Percentiles rank a stretch among this genome's conserved stretches.
phyloP scores from a whole-genome alignment of 2,888 invertebrate genomes.

The Cataglyphis rosenhaueri region DNA sequence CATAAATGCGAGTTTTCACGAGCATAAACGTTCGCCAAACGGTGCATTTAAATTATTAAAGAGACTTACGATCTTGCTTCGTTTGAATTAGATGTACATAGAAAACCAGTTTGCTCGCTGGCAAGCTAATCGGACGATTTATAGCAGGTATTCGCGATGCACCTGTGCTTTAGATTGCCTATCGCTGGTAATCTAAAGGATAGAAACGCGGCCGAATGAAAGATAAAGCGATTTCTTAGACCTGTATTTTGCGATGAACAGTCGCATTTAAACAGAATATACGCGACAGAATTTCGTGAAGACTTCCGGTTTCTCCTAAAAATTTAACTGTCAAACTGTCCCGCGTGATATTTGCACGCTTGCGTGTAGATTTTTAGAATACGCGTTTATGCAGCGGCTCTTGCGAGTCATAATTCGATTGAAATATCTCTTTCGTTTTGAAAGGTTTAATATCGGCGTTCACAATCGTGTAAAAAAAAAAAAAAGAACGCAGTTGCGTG shows the following conservation, averaged over 20 bases:
- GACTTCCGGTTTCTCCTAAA: background rate
- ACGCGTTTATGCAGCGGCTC: slow-evolving; percentile 40
- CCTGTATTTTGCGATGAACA: slow-evolving; percentile 34
- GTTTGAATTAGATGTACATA: slow-evolving; percentile 58
- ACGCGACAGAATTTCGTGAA: slow-evolving; percentile 56
- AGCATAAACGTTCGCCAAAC: slow-evolving; percentile 59
- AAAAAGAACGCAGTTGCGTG: slow-evolving; percentile 20
- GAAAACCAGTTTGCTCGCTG: slow-evolving; percentile 67
- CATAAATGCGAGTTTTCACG: slow-evolving; percentile 35
- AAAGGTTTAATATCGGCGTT: slow-evolving; percentile 34
- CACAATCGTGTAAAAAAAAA: slow-evolving; percentile 13
- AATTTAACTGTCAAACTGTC: slow-evolving; percentile 11
- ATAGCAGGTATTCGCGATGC: slow-evolving; percentile 65
- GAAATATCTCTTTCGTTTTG: slow-evolving; percentile 18
- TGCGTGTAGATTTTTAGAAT: slow-evolving; percentile 1
- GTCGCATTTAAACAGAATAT: slow-evolving; percentile 50
- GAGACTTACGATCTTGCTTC: slow-evolving; percentile 68
- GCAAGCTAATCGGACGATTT: slow-evolving; percentile 70
- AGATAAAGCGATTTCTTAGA: slow-evolving; percentile 57
- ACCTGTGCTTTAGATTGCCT: slow-evolving; percentile 68
- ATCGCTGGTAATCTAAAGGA: slow-evolving; percentile 36
- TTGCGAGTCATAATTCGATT: slow-evolving; percentile 44
- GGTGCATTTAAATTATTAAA: slow-evolving; percentile 69
- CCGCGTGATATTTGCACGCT: background rate
- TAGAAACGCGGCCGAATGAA: slow-evolving; percentile 32